Conservation (phyloP, 2,113 vertebrate genomes). For the Tiliqua scincoides region DNA sequence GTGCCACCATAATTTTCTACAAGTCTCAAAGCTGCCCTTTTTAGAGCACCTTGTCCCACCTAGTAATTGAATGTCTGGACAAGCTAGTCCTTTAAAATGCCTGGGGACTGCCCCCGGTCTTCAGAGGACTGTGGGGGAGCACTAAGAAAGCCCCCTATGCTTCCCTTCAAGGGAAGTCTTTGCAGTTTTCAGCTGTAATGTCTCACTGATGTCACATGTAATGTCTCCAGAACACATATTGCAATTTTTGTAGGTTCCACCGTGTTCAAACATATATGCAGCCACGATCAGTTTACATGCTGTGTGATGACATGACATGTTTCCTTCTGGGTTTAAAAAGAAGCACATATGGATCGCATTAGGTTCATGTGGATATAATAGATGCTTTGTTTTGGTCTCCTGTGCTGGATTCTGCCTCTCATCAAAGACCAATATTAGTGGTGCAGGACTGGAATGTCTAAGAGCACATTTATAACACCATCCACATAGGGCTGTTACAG, state of each 20-base stretch:
- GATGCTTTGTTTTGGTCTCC: background rate
- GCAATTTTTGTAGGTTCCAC: constrained; percentile 33
- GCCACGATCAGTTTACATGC: constrained; percentile 28
- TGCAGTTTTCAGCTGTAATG: background rate
- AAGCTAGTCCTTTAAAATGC: background rate
- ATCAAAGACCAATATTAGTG: constrained; percentile 16
- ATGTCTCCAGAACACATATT: background rate
- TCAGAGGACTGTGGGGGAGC: background rate
- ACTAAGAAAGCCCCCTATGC: background rate
- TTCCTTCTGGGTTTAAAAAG: constrained; percentile 20
- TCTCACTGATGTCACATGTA: background rate
- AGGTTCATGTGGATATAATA: background rate
- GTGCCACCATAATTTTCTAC: background rate
- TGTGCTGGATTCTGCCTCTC: background rate
- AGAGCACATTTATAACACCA: background rate
- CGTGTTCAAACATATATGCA: constrained; percentile 40
- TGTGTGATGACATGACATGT: constrained; percentile 29
- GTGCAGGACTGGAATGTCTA: constrained; percentile 17
- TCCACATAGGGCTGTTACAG: background rate
- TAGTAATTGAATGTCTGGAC: background rate
- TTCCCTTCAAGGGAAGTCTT: no score
- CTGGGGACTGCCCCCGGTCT: background rate
- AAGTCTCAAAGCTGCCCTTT: background rate
- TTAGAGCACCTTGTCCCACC: background rate
- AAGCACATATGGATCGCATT: constrained; percentile 24